phyloP scores from a whole-genome alignment of 1,140 invertebrate species.

The Apis florea region DNA sequence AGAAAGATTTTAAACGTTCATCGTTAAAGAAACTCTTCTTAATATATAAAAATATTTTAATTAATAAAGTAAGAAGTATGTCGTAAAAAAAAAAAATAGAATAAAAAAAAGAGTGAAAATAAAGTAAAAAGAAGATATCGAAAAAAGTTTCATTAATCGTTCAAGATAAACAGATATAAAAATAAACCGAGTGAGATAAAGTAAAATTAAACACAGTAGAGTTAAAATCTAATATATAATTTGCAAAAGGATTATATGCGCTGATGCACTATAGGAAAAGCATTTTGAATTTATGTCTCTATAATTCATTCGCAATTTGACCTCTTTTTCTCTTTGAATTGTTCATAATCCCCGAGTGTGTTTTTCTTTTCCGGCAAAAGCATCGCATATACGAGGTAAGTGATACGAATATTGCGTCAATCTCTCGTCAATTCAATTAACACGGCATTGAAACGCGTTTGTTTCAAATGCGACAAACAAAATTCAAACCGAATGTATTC shows the following conservation, averaged over 20 bases:
- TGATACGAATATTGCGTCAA: not conserved
- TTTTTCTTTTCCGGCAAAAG: not conserved
- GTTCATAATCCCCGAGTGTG: not conserved
- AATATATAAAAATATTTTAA: too few relatives aligned
- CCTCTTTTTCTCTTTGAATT: not conserved
- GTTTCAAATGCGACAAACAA: not conserved
- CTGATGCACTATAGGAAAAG: not conserved
- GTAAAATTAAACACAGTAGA: not conserved
- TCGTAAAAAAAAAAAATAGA: too few relatives aligned
- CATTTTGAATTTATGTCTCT: constrained; percentile 4
- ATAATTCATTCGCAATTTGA: constrained; percentile 11
- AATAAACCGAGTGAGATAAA: not conserved
- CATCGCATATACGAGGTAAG: not conserved
- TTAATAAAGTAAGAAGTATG: too few relatives aligned
- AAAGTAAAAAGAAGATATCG: too few relatives aligned
- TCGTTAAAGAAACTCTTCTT: too few relatives aligned
- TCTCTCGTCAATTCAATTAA: constrained; percentile 14
- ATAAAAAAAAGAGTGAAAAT: too few relatives aligned
- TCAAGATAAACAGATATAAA: not conserved
- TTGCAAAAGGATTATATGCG: not conserved
- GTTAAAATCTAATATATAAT: not conserved
- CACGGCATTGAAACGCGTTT: not conserved
- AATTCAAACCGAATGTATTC: not conserved
- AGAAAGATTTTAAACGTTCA: too few relatives aligned
- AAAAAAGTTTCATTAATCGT: too few relatives aligned